phyloP scores from a whole-genome alignment of 2,113 vertebrate genomes.

The Anarhynchus alexandrinus region DNA sequence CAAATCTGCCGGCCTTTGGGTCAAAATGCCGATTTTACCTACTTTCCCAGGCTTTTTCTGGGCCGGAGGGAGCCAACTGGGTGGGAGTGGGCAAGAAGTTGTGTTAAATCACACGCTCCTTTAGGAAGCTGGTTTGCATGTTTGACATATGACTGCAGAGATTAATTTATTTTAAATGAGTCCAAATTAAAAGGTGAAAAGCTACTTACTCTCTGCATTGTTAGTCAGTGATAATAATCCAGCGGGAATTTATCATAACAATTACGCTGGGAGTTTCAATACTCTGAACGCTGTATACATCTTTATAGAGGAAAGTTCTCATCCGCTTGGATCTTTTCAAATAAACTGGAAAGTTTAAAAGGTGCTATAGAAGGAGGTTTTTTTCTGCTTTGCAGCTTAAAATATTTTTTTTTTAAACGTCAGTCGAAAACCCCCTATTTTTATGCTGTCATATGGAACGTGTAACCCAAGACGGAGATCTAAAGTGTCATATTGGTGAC shows the following conservation, averaged over 20 bases:
- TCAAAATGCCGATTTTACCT: background rate
- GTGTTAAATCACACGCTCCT: background rate
- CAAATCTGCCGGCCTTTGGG: rapidly evolving
- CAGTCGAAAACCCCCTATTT: background rate
- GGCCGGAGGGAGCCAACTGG: background rate
- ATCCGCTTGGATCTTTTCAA: background rate
- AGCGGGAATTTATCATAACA: background rate
- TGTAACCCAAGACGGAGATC: background rate
- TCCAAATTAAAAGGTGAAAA: background rate
- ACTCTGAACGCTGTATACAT: background rate
- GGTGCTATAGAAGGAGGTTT: background rate
- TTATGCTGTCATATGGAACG: background rate
- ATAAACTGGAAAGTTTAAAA: background rate
- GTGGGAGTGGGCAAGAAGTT: background rate
- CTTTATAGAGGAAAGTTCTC: background rate
- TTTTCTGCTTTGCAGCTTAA: background rate
- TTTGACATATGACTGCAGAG: background rate
- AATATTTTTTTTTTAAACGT: background rate
- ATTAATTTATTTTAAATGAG: background rate
- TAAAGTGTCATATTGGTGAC: background rate
- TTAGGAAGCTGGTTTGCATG: background rate
- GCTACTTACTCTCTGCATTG: background rate
- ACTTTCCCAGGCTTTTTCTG: background rate
- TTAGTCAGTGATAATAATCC: background rate
- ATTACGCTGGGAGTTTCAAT: background rate